Base-by-base conservation (phyloP, 2,797 vertebrate genomes). In the Ctenopoma kingsleyae region DNA sequence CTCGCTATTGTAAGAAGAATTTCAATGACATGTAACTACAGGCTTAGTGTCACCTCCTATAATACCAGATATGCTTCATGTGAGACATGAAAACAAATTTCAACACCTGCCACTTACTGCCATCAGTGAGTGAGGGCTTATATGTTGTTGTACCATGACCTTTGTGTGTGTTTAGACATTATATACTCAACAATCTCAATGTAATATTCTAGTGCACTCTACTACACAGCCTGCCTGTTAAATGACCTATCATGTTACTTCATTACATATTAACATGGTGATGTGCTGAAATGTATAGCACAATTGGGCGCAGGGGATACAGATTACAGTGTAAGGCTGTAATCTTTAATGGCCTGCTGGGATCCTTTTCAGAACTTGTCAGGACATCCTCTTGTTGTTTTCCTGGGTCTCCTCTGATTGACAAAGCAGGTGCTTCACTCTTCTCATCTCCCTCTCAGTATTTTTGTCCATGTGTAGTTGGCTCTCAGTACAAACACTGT, bases 21-120 rank as follows among this genome's bases (percentile, higher is more conserved):
- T 81, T 88, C 86, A 85, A 91, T 83, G 73, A 83, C 70, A 53
- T 13, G 15, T 67, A 84, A 84, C 19, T 47, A 20, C 16, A 60
- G 5, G 47, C 65, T 86, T 71, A 78, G 59, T 46, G 6, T 62
- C 12, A 4, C 13, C 56, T 70, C 15, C 58, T 36, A 49, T 60
- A 63, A 78, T 32, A 64, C 65, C 76, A 73, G 61, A 83, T 55
- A 44, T 35, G 54, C 71, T 52, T 35, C 4, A 30, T 40, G 38
- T 68, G 53, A 74, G 55, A 49, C 66, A 79, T 67, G 80, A 67
- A 83, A 81, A 74, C 62, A 61, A 30, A 86, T 67, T 64, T 84
- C 68, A 81, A 54, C 84, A 88, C 81, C 82, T 78, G 81, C 74
- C 70, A 55, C 82, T 80, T 60, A 56, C 70, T 74, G 78, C 83